These are phyloP conservation scores for Cuniculus paca DNA, from an alignment of 2,797 vertebrate species.

Conservation along the genomic window DNA sequence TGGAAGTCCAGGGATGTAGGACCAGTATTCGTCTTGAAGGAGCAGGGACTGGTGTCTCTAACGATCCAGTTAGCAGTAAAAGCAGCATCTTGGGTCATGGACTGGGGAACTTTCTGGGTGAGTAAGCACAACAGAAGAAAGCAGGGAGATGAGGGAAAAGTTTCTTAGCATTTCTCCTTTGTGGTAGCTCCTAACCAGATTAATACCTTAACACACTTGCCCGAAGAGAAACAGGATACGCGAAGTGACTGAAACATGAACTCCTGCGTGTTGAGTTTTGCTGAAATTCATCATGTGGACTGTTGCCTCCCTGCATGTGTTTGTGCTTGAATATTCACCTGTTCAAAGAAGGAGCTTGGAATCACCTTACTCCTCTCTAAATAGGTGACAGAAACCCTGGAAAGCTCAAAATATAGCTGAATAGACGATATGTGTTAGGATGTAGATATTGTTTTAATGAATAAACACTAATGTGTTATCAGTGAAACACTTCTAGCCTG, in stretches of 20 bases:
- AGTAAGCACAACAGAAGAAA: background rate
- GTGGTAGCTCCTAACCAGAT: background rate
- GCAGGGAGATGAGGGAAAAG: background rate
- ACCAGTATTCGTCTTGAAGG: background rate
- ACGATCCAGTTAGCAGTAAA: background rate
- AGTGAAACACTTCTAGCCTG: accelerated
- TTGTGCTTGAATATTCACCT: background rate
- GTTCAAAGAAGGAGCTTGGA: background rate
- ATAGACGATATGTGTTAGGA: background rate
- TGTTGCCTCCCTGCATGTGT: background rate
- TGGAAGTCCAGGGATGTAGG: no score
- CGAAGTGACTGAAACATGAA: background rate
- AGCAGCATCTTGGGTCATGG: background rate
- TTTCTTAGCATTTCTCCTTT: background rate
- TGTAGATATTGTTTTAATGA: background rate
- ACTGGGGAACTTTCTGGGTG: background rate
- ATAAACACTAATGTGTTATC: no score
- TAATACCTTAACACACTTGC: background rate
- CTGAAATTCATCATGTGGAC: background rate
- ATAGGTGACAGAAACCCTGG: background rate
- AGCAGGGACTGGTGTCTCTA: background rate
- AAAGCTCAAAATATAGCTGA: background rate
- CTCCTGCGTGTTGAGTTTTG: background rate
- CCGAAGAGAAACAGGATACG: background rate
- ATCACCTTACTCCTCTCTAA: background rate